Evolutionary conservation across 2,888 invertebrate genomes (phyloP).

Genomic region (Hirtodrosophila trivittata): DNA sequence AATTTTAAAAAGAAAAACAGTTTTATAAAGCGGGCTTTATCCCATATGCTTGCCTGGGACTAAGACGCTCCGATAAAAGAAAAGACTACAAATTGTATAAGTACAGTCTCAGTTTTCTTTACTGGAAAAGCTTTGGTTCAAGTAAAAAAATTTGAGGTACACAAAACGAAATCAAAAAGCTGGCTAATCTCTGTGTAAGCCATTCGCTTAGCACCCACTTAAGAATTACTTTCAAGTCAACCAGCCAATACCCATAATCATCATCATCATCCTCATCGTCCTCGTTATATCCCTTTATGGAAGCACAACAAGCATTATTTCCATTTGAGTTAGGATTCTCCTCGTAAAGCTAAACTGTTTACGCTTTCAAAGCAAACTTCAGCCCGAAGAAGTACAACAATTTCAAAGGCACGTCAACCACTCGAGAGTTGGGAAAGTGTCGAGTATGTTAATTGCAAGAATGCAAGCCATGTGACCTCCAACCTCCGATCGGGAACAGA

Average conservation of each 20-base stretch:
- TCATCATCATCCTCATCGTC: not conserved
- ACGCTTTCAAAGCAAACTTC: constrained; percentile 50
- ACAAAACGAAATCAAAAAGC: too few species aligned
- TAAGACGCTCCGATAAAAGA: too few species aligned
- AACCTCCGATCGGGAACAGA: constrained; percentile 1
- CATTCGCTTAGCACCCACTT: too few species aligned
- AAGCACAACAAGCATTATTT: constrained; percentile 45
- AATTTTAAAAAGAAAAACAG: too few species aligned
- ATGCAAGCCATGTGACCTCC: constrained; percentile 66
- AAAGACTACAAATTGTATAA: too few species aligned
- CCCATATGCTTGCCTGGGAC: too few species aligned
- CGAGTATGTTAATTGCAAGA: constrained; percentile 67
- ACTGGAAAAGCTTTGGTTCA: too few species aligned
- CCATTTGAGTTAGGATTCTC: constrained; percentile 47
- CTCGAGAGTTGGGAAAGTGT: constrained; percentile 50
- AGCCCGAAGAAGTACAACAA: constrained; percentile 27
- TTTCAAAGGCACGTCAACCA: constrained; percentile 61
- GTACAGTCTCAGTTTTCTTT: too few species aligned
- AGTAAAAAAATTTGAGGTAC: too few species aligned
- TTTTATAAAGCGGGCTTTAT: too few species aligned
- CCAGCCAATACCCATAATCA: constrained; percentile 2
- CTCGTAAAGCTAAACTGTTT: constrained; percentile 61
- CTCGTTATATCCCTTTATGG: not conserved
- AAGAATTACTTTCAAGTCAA: constrained; percentile 15
- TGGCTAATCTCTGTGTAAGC: too few species aligned